Base-by-base conservation (phyloP, 2,888 invertebrate genomes). In the Oscheius onirici region DNA sequence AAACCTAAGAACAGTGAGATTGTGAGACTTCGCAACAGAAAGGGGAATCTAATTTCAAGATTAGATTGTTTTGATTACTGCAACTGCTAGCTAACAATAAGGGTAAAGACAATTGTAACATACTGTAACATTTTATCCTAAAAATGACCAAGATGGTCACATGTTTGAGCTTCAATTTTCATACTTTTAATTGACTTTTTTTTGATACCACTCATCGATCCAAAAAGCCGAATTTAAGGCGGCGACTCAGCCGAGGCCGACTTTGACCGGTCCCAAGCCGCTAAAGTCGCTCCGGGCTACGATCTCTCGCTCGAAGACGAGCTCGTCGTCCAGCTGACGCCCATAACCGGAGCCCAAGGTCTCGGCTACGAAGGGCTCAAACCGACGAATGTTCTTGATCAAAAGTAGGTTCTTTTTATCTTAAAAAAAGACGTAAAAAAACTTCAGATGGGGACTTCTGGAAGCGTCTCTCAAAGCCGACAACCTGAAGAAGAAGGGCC, bases 251-350 rank as follows among this genome's bases (percentile, higher is more conserved):
- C 20, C 8, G 73, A 72, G 40, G 75, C 91, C 69, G 90, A 91
- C 43, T 91, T 90, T 72, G 90, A 90, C 22, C 90, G 83, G 3
- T 79, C 86, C 58, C 83, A 84, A 71, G 76, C 91, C 2, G 77
- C 78, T 34, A 83, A 80, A 67, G 73, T 79, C 28, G 83, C 81
- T 0, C 83, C 84, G 3, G 71, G 70, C 1, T 90, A 92, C 0
- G 90, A 92, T 8, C 92, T 93, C 88, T 92, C 94, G 44, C 94
- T 94, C 15, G 92, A 93, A 86, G 94, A 95, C 87, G 92, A 68
- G n/a, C 63, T 78, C 15, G 73, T 77, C 6, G 60, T 73, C 22
- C 76, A 77, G 51, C 41, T 79, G 55, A 65, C 58, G 3, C 76
- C 79, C 3, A 22, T 69, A 2, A 67, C 69, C 2, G 81, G 81